Percentiles rank a stretch among this genome's conserved stretches.
These are phyloP conservation scores for Microctenopoma stevenorrisi DNA, from an alignment of 2,797 vertebrate species.

Conservation along the genomic window DNA sequence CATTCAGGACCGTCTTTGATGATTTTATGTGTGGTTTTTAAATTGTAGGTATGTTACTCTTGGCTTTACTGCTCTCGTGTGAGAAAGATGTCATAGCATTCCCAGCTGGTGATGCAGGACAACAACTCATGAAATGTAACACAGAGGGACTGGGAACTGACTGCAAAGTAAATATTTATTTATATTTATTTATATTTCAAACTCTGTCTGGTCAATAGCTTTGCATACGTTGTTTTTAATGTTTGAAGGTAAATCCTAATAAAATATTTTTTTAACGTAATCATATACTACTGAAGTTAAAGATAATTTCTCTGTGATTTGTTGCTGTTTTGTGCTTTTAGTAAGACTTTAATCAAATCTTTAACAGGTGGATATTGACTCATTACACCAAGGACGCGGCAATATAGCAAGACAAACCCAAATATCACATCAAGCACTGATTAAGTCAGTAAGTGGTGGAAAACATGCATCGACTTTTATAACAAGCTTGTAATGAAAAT, in stretches of 20 bases:
- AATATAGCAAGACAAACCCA: not conserved
- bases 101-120: not conserved
- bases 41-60: conserved; percentile 54
- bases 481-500: too few species aligned
- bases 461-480: not conserved
- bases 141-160: conserved; percentile 73
- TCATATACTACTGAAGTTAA: not conserved
- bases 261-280: not conserved
- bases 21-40: not conserved
- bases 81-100: not conserved
- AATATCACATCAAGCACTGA: not conserved
- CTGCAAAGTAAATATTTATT: conserved; percentile 62
- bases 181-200: not conserved
- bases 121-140: conserved; percentile 57
- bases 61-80: conserved; percentile 60
- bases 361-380: conserved; percentile 2
- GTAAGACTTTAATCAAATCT: not conserved
- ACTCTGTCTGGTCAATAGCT: too few species aligned
- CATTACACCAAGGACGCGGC: too few species aligned
- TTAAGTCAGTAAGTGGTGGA: conserved; percentile 7
- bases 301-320: too few species aligned
- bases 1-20: not conserved
- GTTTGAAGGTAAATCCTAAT: not conserved
- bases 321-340: not conserved
- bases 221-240: not conserved